Evolutionary conservation across 2,113 vertebrate species (phyloP).

Genomic region (Dasypus novemcinctus): DNA sequence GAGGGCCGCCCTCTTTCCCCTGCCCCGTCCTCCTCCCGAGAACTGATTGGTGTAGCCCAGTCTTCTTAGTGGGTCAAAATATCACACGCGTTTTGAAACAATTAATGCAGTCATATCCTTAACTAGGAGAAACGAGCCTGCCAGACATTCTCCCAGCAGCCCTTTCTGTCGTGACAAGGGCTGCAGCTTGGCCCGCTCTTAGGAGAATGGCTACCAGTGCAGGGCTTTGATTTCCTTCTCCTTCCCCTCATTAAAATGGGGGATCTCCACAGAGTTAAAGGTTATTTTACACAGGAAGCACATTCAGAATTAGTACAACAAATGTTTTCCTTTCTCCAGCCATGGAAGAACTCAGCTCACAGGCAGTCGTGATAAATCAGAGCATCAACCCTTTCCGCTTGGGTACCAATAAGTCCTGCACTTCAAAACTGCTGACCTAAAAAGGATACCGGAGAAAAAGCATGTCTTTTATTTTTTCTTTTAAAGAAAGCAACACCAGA

Average conservation of each 20-base stretch:
- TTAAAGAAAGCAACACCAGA: conserved; percentile 78
- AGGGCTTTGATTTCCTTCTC: not conserved
- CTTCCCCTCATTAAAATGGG: conserved; percentile 46
- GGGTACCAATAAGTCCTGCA: conserved; percentile 47
- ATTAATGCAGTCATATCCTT: not conserved
- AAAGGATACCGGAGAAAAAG: conserved; percentile 69
- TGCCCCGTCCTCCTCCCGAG: not conserved
- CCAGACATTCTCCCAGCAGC: not conserved
- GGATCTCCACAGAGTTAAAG: conserved; percentile 58
- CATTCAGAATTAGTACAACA: conserved; percentile 64
- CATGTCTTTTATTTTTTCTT: conserved; percentile 12
- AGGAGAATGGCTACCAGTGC: not conserved
- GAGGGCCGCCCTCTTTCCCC: not conserved
- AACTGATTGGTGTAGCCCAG: not conserved
- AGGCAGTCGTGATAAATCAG: not conserved
- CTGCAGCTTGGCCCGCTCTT: not conserved
- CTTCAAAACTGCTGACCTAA: conserved; percentile 79
- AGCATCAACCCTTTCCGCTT: conserved; percentile 65
- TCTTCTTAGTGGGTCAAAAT: not conserved
- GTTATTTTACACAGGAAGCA: conserved; percentile 65
- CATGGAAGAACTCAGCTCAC: conserved; percentile 9
- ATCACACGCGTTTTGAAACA: not conserved
- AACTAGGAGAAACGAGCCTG: not conserved
- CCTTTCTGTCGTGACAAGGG: not conserved
- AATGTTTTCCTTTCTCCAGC: conserved; percentile 48